These are phyloP conservation scores for Micrastur ruficollis DNA, from an alignment of 2,797 vertebrate species.

Conservation along the genomic window DNA sequence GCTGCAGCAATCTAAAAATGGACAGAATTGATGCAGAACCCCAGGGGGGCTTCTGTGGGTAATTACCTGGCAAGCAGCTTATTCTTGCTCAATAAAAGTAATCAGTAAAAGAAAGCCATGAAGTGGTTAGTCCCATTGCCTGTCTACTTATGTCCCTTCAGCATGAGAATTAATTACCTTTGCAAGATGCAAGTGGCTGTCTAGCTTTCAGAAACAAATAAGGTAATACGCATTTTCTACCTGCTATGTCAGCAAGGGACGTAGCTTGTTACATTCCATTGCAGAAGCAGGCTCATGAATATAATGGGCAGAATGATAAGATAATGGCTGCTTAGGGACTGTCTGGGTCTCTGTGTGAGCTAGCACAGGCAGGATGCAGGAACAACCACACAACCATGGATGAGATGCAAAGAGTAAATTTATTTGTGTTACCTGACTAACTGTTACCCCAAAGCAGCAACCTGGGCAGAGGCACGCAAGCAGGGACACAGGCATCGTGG, in stretches of 20 bases:
- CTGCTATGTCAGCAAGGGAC: rapidly evolving
- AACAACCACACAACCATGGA: neutral
- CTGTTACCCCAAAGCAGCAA: neutral
- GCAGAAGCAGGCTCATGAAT: neutral
- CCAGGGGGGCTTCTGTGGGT: neutral
- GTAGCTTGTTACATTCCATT: neutral
- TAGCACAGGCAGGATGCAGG: neutral
- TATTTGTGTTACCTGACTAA: neutral
- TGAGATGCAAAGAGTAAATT: neutral
- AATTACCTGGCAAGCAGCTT: neutral
- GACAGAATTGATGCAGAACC: neutral
- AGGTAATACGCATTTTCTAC: neutral
- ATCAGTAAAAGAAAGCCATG: neutral
- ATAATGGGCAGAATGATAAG: neutral
- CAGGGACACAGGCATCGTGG: rapidly evolving
- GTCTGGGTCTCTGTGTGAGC: neutral
- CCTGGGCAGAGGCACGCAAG: neutral
- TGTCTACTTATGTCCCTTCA: neutral
- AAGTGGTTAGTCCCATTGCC: neutral
- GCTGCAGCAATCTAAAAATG: neutral
- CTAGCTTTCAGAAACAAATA: neutral
- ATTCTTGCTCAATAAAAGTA: neutral
- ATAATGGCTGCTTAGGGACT: neutral
- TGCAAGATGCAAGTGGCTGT: neutral
- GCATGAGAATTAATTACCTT: neutral